A percentile compares a stretch with the other conserved stretches of the same genome.
Evolutionary conservation across 2,797 vertebrate species (phyloP).

Genomic region (Pyrrhura leucotis): DNA sequence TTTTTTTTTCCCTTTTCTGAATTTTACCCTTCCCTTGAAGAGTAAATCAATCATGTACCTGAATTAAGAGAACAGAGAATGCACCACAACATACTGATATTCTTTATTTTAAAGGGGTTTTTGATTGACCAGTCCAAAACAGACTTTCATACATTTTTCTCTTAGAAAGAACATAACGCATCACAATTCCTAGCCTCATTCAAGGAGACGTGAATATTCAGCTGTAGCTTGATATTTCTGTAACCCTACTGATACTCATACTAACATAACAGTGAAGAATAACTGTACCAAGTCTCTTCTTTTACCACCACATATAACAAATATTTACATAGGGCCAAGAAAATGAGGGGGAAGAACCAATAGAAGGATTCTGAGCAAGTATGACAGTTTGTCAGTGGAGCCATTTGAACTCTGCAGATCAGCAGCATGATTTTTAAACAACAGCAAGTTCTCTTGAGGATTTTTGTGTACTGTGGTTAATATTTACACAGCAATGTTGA

Average conservation of each 20-base stretch:
- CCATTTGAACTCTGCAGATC: neutral
- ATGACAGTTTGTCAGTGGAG: neutral
- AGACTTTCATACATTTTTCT: neutral
- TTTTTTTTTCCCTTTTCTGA: neutral
- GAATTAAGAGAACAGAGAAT: neutral
- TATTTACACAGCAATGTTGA: neutral
- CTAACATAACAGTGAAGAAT: accelerated
- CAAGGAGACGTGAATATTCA: neutral
- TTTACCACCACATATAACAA: neutral
- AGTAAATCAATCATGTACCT: neutral
- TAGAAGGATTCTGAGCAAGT: neutral
- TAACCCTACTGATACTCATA: no score
- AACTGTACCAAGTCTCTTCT: neutral
- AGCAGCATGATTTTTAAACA: neutral
- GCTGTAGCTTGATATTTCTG: neutral
- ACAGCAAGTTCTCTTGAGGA: neutral
- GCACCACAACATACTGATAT: neutral
- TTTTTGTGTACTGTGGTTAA: neutral
- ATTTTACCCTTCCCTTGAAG: neutral
- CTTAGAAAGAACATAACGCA: neutral
- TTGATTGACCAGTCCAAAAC: neutral
- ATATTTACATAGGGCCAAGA: accelerated
- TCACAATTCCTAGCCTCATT: neutral
- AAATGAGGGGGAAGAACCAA: neutral
- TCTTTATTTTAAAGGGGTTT: neutral